A percentile compares a stretch with the other conserved stretches of the same genome.
phyloP scores from a whole-genome alignment of 2,797 vertebrate species.

The Epinephelus awoara region DNA sequence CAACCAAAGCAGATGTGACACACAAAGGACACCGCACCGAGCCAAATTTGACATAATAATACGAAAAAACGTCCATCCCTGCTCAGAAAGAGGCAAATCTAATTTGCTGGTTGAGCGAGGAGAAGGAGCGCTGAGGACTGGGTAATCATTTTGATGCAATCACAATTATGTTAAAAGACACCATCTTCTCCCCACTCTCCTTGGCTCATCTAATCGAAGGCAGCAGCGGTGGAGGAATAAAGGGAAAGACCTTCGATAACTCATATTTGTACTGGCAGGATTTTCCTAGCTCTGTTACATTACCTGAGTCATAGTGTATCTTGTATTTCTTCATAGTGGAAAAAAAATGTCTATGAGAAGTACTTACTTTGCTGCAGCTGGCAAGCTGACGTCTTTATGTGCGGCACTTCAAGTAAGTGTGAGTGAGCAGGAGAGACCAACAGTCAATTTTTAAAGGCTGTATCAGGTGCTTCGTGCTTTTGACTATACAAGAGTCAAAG shows the following conservation, averaged over 20 bases:
- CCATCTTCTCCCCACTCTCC: slow-evolving; percentile 42
- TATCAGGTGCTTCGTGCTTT: slow-evolving; percentile 42
- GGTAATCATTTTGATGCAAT: slow-evolving; percentile 74
- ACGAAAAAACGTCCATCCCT: slow-evolving; percentile 17
- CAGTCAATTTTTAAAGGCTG: slow-evolving; percentile 46
- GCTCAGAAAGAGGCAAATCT: slow-evolving; percentile 52
- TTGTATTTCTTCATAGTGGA: slow-evolving; percentile 38
- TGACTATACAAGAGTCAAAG: slow-evolving; percentile 49
- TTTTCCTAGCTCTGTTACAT: slow-evolving; percentile 46
- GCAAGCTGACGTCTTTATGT: slow-evolving; percentile 40
- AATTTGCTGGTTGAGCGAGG: slow-evolving; percentile 65
- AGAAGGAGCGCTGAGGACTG: slow-evolving; percentile 51
- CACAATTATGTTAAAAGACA: slow-evolving; percentile 72
- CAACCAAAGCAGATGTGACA: slow-evolving; percentile 69
- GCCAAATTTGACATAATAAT: slow-evolving; percentile 61
- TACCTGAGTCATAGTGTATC: slow-evolving; percentile 49
- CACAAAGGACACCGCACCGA: slow-evolving; percentile 45
- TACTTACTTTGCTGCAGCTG: slow-evolving; percentile 57
- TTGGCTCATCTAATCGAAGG: slow-evolving; percentile 62
- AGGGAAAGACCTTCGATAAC: slow-evolving; percentile 42
- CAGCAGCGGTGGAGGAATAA: slow-evolving; percentile 43
- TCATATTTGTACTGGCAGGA: slow-evolving; percentile 42
- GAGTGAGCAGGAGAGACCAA: slow-evolving; percentile 38
- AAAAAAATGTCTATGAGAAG: slow-evolving; percentile 50
- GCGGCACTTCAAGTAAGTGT: slow-evolving; percentile 54